Base-by-base conservation (phyloP, 2,888 invertebrate species). In the Fissipunctia ypsillon region DNA sequence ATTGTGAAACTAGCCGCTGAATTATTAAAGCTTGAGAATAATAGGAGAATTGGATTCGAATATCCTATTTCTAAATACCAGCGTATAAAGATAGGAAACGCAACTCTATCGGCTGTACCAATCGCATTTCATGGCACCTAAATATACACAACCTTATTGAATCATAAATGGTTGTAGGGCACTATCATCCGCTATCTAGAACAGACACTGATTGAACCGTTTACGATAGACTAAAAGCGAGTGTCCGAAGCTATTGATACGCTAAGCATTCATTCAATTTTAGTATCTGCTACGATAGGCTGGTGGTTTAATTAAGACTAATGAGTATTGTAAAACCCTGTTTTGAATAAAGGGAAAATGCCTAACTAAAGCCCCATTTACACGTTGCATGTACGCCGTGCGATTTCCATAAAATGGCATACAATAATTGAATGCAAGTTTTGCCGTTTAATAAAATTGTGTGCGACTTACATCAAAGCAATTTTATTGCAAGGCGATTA, bases 121-220 rank as follows among this genome's bases (percentile, higher is more conserved):
- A 64, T 67, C 22, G 28, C 10, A 28, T 61, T 73, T 54, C 28
- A 73, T 28, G 10, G 22, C 16, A 19, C 16, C 25, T 59, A 19
- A 57, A 48, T 35, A 57, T 43, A 35, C 19, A 57, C 12, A 28
- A 43, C 1, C 3, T 7, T 22, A 66, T 50, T n/a, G 25, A 66
- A 66, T 41, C 56, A 35, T 14, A n/a, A n/a, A 35, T n/a, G 28
- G n/a, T 43, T 31, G 56, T 38, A 31, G 28, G 14, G 38, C 22
- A 19, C 22, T 57, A 71, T 72, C n/a, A 10, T 45, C n/a, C 10
- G 45, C 45, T 38, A 61, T 69, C 41, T 28, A 35, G n/a, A 63
- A 69, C 50, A 19, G 31, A 56, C 19, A 61, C n/a, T 28, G 48
- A 76, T 69, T 63, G 28, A 69, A 57, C 28, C 61, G 19, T 61